Evolutionary conservation across 2,113 vertebrate genomes (phyloP), one percentile per base, ranked within the genome.

Genomic region (Alethe castanea): DNA sequence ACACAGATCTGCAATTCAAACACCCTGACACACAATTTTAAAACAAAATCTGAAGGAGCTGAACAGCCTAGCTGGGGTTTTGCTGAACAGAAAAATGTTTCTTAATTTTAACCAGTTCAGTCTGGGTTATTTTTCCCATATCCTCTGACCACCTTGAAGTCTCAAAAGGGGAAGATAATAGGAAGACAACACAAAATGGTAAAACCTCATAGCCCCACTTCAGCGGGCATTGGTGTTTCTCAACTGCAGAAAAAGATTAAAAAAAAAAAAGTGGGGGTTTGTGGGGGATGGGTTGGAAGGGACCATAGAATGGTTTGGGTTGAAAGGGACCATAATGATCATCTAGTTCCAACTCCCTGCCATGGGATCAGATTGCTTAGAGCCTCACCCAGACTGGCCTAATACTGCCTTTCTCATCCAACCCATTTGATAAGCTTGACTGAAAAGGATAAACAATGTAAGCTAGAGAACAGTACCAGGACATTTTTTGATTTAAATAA

Each of bases 201-300:
- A 72, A 81, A 88, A 69, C 19, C 19, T 60, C 44, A 64, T 22
- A 28, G 19, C 7, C 20, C 4, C 25, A 60, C 5, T 47, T 60
- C 44, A 60, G 26, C 29, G 48, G 29, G 9, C 35, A 33, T 3
- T 60, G 25, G 25, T 61, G 23, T 59, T 78, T 70, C 56, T 38
- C 36, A 86, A 26, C 4, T 33, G 22, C 2, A 31, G 59, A 53
- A 38, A 31, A 38, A 42, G 8, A 6, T 15, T 20, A 44, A 35
- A 48, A 19, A 48, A 14, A 10, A 4, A n/a, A 38, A 38, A 29
- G 12, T 1, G 3, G 4, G 1, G 0, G 0, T 2, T 6, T 3
- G 1, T 2, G 5, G 12, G 9, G 4, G 5, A 64, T 42, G 7
- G 29, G 54, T 20, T 54, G 8, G 53, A 54, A 54, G 31, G 29